Evolutionary conservation across 1,140 invertebrate genomes (phyloP).

Genomic region (Wiebesia pumilae): DNA sequence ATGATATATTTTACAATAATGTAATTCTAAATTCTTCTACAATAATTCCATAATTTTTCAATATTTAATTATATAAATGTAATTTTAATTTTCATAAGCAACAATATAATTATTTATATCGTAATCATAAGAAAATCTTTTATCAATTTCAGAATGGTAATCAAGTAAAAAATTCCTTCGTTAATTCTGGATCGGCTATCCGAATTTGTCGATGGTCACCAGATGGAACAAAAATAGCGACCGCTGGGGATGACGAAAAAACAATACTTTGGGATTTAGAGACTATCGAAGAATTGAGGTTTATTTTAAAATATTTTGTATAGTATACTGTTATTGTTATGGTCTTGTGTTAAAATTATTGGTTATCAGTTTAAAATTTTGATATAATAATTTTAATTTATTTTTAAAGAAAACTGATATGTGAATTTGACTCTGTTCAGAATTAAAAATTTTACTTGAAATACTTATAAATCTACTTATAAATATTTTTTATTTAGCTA

Average conservation of each 20-base stretch:
- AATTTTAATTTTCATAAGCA: not conserved
- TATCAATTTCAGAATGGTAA: constrained; percentile 69
- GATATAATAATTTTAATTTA: too few relatives aligned
- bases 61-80: not conserved
- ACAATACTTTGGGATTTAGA: constrained; percentile 81
- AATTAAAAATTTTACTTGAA: too few relatives aligned
- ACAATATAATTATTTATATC: not conserved
- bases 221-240: constrained; percentile 78
- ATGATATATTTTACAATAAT: too few relatives aligned
- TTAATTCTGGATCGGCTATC: constrained; percentile 68
- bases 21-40: too few relatives aligned
- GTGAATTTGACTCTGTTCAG: too few relatives aligned
- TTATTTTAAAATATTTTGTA: not conserved
- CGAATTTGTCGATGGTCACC: constrained; percentile 81
- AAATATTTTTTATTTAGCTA: too few relatives aligned
- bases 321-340: too few relatives aligned
- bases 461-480: too few relatives aligned
- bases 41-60: too few relatives aligned
- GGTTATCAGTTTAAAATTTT: too few relatives aligned
- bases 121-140: not conserved
- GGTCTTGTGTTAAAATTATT: too few relatives aligned
- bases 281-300: constrained; percentile 75
- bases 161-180: constrained; percentile 70
- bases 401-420: too few relatives aligned
- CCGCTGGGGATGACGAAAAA: constrained; percentile 85